These are phyloP conservation scores for Erpobdella octoculata DNA, from an alignment of 2,888 invertebrate species.

Conservation along the genomic window DNA sequence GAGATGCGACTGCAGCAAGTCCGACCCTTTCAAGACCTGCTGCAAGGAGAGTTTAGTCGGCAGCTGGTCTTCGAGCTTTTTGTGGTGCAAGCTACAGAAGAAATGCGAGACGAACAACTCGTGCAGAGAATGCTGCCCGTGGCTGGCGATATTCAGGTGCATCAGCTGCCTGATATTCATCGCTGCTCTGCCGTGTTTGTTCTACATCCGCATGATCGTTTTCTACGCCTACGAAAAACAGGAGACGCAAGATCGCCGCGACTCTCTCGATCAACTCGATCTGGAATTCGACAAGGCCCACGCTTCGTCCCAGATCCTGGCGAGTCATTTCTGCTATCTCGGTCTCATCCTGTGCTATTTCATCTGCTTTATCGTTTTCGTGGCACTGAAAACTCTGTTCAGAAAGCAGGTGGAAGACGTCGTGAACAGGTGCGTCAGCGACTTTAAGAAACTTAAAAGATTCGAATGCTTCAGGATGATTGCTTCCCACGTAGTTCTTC, in stretches of 20 bases:
- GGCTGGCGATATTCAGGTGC: conserved; percentile 33
- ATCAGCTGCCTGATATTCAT: conserved; percentile 34
- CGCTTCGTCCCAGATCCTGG: conserved; percentile 34
- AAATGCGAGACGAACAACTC: conserved; percentile 35
- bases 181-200: conserved; percentile 34
- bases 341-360: conserved; percentile 35
- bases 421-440: conserved; percentile 32
- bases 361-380: conserved; percentile 32
- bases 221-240: conserved; percentile 35
- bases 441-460: conserved; percentile 32
- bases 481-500: conserved; percentile 36
- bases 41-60: conserved; percentile 37
- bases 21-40: conserved; percentile 37
- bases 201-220: conserved; percentile 33
- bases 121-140: conserved; percentile 35
- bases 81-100: conserved; percentile 35
- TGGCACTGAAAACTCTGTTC: conserved; percentile 28
- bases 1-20: conserved; percentile 31
- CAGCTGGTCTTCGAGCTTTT: conserved; percentile 36
- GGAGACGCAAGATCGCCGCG: conserved; percentile 29
- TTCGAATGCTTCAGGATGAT: conserved; percentile 35
- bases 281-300: conserved; percentile 28
- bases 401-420: conserved; percentile 31
- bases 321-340: conserved; percentile 33
- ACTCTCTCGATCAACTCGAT: conserved; percentile 28